Evolutionary conservation across 2,113 vertebrate genomes (phyloP), one percentile per base, ranked within the genome.

Genomic region (Triplophysa tibetana): DNA sequence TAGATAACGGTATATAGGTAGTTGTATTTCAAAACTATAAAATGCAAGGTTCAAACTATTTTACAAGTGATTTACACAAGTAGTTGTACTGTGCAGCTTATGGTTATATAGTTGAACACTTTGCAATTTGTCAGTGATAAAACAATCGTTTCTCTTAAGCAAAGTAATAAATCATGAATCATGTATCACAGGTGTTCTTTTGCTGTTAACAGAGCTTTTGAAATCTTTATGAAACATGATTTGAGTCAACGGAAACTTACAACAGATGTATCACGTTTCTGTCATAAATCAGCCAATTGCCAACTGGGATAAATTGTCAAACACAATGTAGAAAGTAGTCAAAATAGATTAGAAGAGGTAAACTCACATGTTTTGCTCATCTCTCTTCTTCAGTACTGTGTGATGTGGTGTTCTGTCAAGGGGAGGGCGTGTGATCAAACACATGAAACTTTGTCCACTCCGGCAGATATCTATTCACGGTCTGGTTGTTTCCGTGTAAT

Each of bases 341-440:
- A 16, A 61, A 79, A 62, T 16, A 48, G 4, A n/a, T 41, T 43
- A 45, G 56, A 54, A 77, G 29, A 68, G 33, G 21, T 33, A 38
- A 52, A 79, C 87, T 85, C 38, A 88, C 87, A 64, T 83, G 81
- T 48, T 62, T 52, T 69, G 73, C 70, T 85, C 87, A 86, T 88
- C 26, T 79, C 75, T 85, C 24, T 8, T 26, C 29, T 4, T 33
- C 19, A 33, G 24, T 7, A 5, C 24, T 64, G n/a, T 79, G 69
- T 24, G 52, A 23, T 13, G 23, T 33, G 68, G 41, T 65, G 56
- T 43, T 33, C 62, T 64, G 19, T 45, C 8, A 17, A n/a, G 68
- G 45, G 58, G n/a, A 70, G 81, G 52, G 45, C 78, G 77, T 69
- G 78, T 33, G 38, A 81, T 67, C 23, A 70, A 63, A 73, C 77